Evolutionary conservation across 2,113 vertebrate genomes (phyloP), one percentile per base, ranked within the genome.

Genomic region (Aspidoscelis tigris): DNA sequence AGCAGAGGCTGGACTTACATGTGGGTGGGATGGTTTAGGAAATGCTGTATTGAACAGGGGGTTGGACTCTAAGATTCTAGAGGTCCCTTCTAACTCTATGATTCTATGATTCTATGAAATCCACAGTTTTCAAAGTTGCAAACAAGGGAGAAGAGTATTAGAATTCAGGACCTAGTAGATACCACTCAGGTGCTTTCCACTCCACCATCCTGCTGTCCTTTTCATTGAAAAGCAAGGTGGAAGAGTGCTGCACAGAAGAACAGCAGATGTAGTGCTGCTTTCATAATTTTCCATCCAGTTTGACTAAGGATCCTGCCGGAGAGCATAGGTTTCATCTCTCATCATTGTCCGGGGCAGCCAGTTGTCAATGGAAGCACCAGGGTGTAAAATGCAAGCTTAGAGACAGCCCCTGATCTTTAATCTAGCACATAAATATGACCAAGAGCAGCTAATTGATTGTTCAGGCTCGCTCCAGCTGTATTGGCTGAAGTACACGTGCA

Each of bases 361-460:
- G 55, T 50, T 73, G 69, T 85, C 83, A 79, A 66, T 65, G 69
- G 69, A 50, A 73, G 58, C 78, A 16, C 61, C 78, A 43, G 84
- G 78, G 78, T 85, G 39, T 80, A 75, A 85, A 80, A 69, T 7
- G 58, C 83, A 47, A 65, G 70, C 83, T 74, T 69, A 2, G 76
- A 80, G 76, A 41, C 58, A 14, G 41, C 69, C 69, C 76, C 76
- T 65, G 70, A 80, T 79, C 76, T 53, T 43, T 85, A 85, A 85
- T 85, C 77, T 73, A 66, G 69, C 83, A 53, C 83, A 53, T 82
- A 82, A 86, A 72, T 78, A 73, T 47, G 61, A 73, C 76, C 81
- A 20, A 22, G 76, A 69, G 85, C 70, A 10, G 41, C 39, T 58
- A 73, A 87, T 78, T 73, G 69, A 78, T 87, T 74, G 80, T 78